Evolutionary conservation across 2,797 vertebrate genomes (phyloP), one percentile per base, ranked within the genome.

Genomic region (Protosalanx chinensis): DNA sequence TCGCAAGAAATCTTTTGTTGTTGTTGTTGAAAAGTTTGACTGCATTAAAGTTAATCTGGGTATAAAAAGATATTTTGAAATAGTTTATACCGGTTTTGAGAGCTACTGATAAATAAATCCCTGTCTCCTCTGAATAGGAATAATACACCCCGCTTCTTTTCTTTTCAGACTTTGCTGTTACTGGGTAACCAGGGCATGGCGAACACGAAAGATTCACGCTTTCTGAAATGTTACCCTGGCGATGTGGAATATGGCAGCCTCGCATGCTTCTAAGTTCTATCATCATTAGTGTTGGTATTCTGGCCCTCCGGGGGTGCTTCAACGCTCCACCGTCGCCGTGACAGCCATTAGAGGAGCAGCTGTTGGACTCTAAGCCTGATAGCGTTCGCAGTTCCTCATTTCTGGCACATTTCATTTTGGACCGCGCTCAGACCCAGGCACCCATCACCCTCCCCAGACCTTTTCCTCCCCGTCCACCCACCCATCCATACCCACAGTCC

Each of bases 281-380:
- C 68, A 84, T 76, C 64, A 84, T 79, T 18, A 72, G 80, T 75
- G 23, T 78, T 79, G 76, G 80, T 71, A 82, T 76, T 74, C 65
- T 37, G 33, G 33, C 23, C 67, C 46, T 64, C 30, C 59, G 49
- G 64, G 64, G 32, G 1, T 76, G 12, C 23, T 70, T 72, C 73
- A 53, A 46, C 20, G 69, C 30, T 69, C 66, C 53, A 35, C 58
- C 12, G 59, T 66, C 32, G 29, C 68, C 59, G 65, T 57, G 27
- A 13, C 30, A 61, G 23, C 59, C 46, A 71, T 74, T 57, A 60
- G 23, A 69, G 56, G 27, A 64, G 67, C 79, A 76, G 73, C 79
- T 78, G 64, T 61, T 70, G 70, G 41, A 63, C 58, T 61, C 56
- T 30, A 32, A 79, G 67, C 68, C 65, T 68, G 76, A 74, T 72